phyloP scores from a whole-genome alignment of 2,888 invertebrate genomes.

The Spatulosminthurus flaviceps region DNA sequence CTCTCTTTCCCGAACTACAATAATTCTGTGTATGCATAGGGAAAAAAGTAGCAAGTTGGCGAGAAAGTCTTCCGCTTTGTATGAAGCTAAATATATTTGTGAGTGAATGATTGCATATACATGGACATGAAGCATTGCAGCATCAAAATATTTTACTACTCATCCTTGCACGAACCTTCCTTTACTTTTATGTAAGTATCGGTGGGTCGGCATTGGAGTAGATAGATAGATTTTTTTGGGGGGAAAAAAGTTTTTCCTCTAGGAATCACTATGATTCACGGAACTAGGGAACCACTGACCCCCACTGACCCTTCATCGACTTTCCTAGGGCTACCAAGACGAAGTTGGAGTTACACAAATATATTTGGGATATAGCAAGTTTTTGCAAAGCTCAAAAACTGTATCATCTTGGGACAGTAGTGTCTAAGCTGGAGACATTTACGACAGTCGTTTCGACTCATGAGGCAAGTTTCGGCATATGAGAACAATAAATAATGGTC shows the following conservation, averaged over 20 bases:
- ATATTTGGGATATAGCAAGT: too few species aligned
- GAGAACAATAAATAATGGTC: too few species aligned
- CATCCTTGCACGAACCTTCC: neutral
- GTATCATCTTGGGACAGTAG: too few species aligned
- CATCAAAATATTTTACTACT: constrained; percentile 18
- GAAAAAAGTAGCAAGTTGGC: constrained; percentile 42
- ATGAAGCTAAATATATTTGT: neutral
- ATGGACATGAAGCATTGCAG: neutral
- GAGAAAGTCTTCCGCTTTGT: constrained; percentile 28
- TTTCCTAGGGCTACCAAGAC: neutral
- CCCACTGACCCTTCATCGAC: constrained; percentile 40
- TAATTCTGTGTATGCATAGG: neutral
- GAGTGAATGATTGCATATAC: constrained; percentile 18
- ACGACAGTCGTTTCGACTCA: too few species aligned
- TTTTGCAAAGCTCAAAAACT: too few species aligned
- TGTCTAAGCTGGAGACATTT: too few species aligned
- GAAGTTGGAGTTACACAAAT: neutral
- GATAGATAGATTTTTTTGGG: constrained; percentile 12
- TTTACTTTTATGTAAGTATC: neutral
- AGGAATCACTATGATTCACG: constrained; percentile 32
- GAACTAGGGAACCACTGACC: constrained; percentile 36
- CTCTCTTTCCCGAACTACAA: neutral
- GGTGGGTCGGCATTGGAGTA: too few species aligned
- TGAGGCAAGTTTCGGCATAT: too few species aligned
- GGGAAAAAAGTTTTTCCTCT: constrained; percentile 24